Conservation (phyloP, 2,113 vertebrate genomes). For the Rousettus leschenaultii region DNA sequence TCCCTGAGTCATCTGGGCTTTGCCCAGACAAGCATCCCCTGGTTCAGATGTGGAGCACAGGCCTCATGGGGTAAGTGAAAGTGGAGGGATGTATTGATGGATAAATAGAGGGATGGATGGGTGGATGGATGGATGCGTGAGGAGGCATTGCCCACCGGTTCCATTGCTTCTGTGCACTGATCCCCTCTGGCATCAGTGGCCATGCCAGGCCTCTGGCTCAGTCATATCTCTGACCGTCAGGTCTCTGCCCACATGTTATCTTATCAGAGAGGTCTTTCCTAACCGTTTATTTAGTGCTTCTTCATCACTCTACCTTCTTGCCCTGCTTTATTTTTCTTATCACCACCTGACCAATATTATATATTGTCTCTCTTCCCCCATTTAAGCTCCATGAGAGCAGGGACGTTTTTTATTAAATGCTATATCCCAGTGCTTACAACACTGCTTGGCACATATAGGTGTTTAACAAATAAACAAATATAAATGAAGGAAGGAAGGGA, state of each 20-base stretch:
- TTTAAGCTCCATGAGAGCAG: neutral
- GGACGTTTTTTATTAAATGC: neutral
- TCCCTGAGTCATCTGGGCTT: constrained; percentile 51
- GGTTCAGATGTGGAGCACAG: neutral
- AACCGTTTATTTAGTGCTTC: neutral
- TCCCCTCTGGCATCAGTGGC: neutral
- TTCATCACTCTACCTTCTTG: neutral
- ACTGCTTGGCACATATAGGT: neutral
- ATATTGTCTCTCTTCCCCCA: neutral
- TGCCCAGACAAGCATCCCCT: constrained; percentile 20
- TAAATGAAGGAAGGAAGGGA: neutral
- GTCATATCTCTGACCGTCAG: neutral
- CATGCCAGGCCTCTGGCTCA: neutral
- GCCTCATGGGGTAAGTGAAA: neutral
- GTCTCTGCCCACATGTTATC: neutral
- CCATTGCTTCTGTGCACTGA: neutral
- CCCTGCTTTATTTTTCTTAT: neutral
- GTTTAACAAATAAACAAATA: neutral
- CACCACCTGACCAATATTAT: neutral
- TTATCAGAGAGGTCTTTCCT: neutral
- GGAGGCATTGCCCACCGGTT: neutral
- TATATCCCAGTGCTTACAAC: neutral
- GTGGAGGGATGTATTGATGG: neutral
- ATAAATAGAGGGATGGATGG: neutral
- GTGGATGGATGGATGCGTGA: neutral